Base-by-base conservation (phyloP, 2,888 invertebrate genomes). In the Tachina grossa region DNA sequence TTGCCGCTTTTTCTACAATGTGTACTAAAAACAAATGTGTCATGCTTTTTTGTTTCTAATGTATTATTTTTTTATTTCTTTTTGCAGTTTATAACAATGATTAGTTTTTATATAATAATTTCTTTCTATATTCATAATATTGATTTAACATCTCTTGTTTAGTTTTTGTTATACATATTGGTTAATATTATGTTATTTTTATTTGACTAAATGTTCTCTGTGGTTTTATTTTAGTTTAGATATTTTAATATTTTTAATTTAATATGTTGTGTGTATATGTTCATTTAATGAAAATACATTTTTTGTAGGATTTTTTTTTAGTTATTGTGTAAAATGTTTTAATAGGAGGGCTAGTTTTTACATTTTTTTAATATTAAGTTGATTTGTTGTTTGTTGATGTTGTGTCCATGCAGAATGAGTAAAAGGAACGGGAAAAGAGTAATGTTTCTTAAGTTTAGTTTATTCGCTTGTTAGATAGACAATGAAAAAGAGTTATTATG, bases 1-100 rank as follows among this genome's bases (percentile, higher is more conserved):
- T 83, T 85, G 85, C 85, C 85, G 83, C 85, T 85, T 83, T 81
- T 81, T 80, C 85, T 85, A 85, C 85, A 85, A 83, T 85, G 85
- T 85, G 85, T 85, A 85, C 85, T 85, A 85, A 85, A 85, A 85
- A 85, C 85, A 85, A 85, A 83, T 85, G 85, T 85, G 85, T 85
- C 83, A 85, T 85, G 85, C 85, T 72, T 66, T 82, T 65, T 68
- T 65, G 10, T 71, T 43, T 51, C 61, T 45, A 43, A 61, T 78
- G 16, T 71, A 51, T 65, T 63, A 31, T 69, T 61, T n/a, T 49
- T 47, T 49, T 66, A 14, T 49, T 39, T 66, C 55, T 49, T 31
- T 74, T 83, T 85, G 85, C 85, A 83, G 74, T 85, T 85, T 85
- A 76, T 83, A 85, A 85, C 85, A 85, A 85, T 85, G 83, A 85